phyloP scores from a whole-genome alignment of 2,888 invertebrate genomes.

The Galerucella calmariensis region DNA sequence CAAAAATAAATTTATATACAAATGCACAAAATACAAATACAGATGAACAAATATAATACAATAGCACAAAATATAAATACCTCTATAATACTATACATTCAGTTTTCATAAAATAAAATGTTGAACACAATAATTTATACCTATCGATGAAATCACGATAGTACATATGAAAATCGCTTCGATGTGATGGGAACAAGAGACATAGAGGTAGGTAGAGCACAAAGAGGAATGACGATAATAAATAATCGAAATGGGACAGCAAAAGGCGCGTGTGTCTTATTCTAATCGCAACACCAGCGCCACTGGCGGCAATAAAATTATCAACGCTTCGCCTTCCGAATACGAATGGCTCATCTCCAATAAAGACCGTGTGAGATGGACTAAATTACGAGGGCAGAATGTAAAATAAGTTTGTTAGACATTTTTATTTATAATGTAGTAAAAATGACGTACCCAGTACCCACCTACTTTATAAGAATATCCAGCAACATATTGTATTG shows the following conservation, averaged over 20 bases:
- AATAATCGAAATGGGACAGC: conserved; percentile 54
- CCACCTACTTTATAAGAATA: no score
- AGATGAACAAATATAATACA: no score
- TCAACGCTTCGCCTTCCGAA: conserved; percentile 63
- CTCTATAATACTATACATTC: background rate
- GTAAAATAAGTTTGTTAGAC: background rate
- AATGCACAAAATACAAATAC: no score
- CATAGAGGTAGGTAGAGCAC: conserved; percentile 60
- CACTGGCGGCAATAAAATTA: conserved; percentile 64
- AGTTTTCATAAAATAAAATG: background rate
- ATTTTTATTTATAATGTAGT: no score
- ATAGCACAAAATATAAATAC: no score
- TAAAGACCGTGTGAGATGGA: conserved; percentile 50
- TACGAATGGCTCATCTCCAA: conserved; percentile 63
- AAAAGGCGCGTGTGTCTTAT: conserved; percentile 60
- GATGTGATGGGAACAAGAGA: conserved; percentile 57
- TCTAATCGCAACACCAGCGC: conserved; percentile 53
- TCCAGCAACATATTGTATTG: no score
- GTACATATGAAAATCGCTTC: conserved; percentile 9
- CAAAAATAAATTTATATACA: no score
- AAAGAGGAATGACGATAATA: conserved; percentile 53
- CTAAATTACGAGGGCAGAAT: conserved; percentile 23
- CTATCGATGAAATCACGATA: conserved; percentile 2
- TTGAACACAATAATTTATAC: background rate
- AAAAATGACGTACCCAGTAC: no score